These are phyloP conservation scores for Nilaparvata lugens DNA, from an alignment of 1,140 invertebrate genomes.

Conservation along the genomic window DNA sequence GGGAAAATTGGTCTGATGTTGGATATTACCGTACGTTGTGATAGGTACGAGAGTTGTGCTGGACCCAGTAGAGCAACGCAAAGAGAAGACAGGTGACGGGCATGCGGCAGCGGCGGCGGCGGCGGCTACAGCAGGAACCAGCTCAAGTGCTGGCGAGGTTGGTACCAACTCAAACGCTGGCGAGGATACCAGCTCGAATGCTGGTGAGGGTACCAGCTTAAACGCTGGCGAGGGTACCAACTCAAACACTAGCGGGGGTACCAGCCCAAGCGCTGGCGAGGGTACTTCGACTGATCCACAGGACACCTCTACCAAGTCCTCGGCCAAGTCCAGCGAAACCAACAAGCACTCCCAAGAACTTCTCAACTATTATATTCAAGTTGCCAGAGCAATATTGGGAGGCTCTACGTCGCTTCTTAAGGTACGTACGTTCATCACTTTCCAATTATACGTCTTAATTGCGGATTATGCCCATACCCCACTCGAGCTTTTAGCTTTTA, in stretches of 20 bases:
- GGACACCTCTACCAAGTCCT: neutral
- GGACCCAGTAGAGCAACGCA: too few relatives aligned
- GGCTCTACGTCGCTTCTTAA: constrained; percentile 7
- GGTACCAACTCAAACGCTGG: neutral
- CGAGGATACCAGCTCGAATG: neutral
- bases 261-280: neutral
- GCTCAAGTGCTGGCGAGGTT: neutral
- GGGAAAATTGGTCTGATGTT: too few relatives aligned
- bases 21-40: neutral
- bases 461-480: too few relatives aligned
- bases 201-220: neutral
- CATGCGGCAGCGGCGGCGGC: too few relatives aligned
- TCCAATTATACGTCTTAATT: too few relatives aligned
- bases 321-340: neutral
- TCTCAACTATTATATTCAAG: constrained; percentile 15
- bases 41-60: neutral
- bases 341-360: constrained; percentile 8
- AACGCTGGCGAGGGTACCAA: too few relatives aligned
- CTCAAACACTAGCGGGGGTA: neutral
- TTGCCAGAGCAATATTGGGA: constrained; percentile 6
- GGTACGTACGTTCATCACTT: constrained; percentile 1
- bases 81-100: too few relatives aligned
- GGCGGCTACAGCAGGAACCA: too few relatives aligned
- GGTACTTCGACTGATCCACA: neutral
- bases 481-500: too few relatives aligned